phyloP scores from a whole-genome alignment of 1,140 invertebrate genomes.

The Choristoneura fumiferana region DNA sequence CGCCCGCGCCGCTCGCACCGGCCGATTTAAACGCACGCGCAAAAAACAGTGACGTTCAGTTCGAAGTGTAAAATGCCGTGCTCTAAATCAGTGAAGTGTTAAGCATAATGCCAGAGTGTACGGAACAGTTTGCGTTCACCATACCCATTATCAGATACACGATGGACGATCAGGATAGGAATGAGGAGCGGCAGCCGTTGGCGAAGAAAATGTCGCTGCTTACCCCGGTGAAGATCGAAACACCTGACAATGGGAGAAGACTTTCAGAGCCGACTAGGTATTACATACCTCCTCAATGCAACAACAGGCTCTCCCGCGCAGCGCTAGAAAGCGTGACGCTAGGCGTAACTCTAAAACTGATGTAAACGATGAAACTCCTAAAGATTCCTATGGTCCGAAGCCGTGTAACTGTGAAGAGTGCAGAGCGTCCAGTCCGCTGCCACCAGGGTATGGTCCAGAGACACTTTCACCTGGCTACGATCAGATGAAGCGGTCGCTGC shows the following conservation, averaged over 20 bases:
- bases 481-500: conserved; percentile 86
- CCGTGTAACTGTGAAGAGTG: conserved; percentile 72
- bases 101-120: conserved; percentile 70
- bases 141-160: conserved; percentile 71
- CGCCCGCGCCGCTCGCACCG: conserved; percentile 27
- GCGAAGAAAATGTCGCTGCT: conserved; percentile 67
- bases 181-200: conserved; percentile 46
- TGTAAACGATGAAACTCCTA: conserved; percentile 43
- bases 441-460: conserved; percentile 67
- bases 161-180: conserved; percentile 60
- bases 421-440: conserved; percentile 62
- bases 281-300: conserved; percentile 70
- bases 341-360: conserved; percentile 55
- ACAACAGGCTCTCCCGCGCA: conserved; percentile 66
- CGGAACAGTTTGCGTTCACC: conserved; percentile 63
- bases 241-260: conserved; percentile 58
- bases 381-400: conserved; percentile 59
- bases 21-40: conserved; percentile 14
- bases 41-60: conserved; percentile 20
- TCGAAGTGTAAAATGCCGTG: conserved; percentile 53
- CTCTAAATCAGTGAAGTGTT: conserved; percentile 46
- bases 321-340: conserved; percentile 59
- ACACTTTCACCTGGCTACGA: conserved; percentile 84
- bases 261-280: conserved; percentile 62
- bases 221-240: conserved; percentile 67